Evolutionary conservation across 2,888 invertebrate species (phyloP).

Genomic region (Petrolisthes manimaculis): DNA sequence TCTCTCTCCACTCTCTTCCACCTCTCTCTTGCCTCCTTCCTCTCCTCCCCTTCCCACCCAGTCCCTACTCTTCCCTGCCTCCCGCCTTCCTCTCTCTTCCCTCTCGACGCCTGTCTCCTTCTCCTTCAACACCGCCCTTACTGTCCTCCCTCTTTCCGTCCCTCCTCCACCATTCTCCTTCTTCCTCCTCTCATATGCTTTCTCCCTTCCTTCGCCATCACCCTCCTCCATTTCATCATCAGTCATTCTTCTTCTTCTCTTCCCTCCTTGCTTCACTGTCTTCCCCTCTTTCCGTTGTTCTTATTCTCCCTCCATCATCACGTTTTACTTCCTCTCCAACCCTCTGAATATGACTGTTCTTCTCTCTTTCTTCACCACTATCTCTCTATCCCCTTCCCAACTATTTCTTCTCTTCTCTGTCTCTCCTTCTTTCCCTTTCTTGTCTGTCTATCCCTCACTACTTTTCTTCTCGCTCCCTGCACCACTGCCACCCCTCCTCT

Average conservation of each 20-base stretch:
- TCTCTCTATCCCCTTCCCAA: background rate
- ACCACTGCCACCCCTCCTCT: background rate
- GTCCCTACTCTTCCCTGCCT: background rate
- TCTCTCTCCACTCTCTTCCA: background rate
- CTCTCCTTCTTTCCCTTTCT: background rate
- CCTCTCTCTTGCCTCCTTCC: background rate
- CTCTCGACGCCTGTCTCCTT: background rate
- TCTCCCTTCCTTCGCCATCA: background rate
- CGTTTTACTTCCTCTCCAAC: background rate
- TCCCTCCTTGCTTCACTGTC: background rate
- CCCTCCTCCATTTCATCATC: background rate
- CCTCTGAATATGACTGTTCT: background rate
- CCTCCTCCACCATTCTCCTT: background rate
- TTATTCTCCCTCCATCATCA: background rate
- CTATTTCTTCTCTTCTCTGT: background rate
- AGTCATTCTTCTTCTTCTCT: background rate
- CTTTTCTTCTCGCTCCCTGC: background rate
- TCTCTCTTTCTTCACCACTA: background rate
- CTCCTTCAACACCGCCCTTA: background rate
- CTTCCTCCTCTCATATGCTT: background rate
- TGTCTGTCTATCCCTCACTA: background rate
- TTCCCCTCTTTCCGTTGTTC: background rate
- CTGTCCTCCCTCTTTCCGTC: background rate
- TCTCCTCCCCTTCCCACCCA: background rate
- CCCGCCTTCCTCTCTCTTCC: background rate